phyloP scores from a whole-genome alignment of 2,888 invertebrate species.

The Mayetiola destructor region DNA sequence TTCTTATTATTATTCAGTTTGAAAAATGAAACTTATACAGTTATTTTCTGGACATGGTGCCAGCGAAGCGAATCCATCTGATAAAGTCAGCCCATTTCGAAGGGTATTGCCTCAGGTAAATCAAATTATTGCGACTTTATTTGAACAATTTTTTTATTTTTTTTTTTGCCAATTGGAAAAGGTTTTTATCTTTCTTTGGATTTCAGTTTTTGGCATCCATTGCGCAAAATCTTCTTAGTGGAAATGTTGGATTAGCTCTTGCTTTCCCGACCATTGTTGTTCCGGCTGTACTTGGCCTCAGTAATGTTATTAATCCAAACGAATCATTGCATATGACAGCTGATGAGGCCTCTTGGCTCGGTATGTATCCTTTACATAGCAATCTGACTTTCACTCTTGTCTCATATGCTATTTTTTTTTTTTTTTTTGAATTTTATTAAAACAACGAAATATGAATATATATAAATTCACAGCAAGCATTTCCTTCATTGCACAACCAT shows the following conservation, averaged over 20 bases:
- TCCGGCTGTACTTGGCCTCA: constrained; percentile 39
- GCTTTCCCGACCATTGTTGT: constrained; percentile 45
- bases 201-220: background rate
- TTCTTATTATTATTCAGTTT: too few relatives aligned
- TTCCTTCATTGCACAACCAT: constrained; percentile 41
- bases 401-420: too few relatives aligned
- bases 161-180: background rate
- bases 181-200: background rate
- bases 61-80: background rate
- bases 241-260: constrained; percentile 41
- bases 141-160: background rate
- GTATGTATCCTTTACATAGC: constrained; percentile 28
- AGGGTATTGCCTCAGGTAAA: background rate
- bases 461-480: constrained; percentile 37
- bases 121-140: background rate
- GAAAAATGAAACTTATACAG: too few relatives aligned
- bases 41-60: too few relatives aligned
- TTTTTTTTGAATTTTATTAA: too few relatives aligned
- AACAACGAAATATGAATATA: too few relatives aligned
- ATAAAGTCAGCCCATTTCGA: background rate
- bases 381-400: background rate
- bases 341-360: constrained; percentile 44
- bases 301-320: constrained; percentile 24
- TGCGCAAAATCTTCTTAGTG: background rate
- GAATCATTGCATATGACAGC: constrained; percentile 37